phyloP scores from a whole-genome alignment of 1,140 invertebrate genomes.

The Paraescarpia echinospica region DNA sequence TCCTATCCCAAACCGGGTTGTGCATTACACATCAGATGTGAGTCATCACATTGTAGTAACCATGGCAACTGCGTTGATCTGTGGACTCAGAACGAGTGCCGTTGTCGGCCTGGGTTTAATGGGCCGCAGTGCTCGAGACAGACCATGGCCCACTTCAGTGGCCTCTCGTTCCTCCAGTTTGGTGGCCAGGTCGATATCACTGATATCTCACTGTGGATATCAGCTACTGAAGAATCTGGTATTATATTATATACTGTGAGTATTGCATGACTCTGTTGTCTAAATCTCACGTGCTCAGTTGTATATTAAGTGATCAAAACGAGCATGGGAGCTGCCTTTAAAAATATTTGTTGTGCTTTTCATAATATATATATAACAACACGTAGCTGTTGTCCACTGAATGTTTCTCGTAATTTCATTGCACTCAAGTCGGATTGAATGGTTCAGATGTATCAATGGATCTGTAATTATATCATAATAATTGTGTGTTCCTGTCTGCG shows the following conservation, averaged over 20 bases:
- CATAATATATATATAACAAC: too few species aligned
- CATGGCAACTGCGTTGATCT: slow-evolving; percentile 41
- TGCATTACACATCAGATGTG: slow-evolving; percentile 34
- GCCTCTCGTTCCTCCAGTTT: slow-evolving; percentile 39
- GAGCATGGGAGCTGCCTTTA: too few species aligned
- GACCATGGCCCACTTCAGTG: slow-evolving; percentile 38
- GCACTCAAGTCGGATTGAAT: too few species aligned
- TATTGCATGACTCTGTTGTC: slow-evolving; percentile 12
- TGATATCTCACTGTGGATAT: slow-evolving; percentile 35
- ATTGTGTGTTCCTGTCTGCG: too few species aligned
- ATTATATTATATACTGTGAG: slow-evolving; percentile 45
- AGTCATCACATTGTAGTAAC: slow-evolving; percentile 34
- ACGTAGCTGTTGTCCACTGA: too few species aligned
- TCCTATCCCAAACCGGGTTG: slow-evolving; percentile 33
- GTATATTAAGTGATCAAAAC: background rate
- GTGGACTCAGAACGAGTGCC: slow-evolving; percentile 38
- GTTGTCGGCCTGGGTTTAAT: slow-evolving; percentile 38
- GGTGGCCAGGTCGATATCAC: slow-evolving; percentile 29
- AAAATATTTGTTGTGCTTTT: too few species aligned
- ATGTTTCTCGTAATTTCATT: too few species aligned
- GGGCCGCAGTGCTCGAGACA: slow-evolving; percentile 36
- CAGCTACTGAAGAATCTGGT: slow-evolving; percentile 31
- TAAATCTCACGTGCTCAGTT: background rate
- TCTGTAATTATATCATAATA: too few species aligned
- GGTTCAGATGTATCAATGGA: too few species aligned